A percentile compares a stretch with the other conserved stretches of the same genome.
Evolutionary conservation across 2,113 vertebrate species (phyloP).

Genomic region (Noctilio leporinus): DNA sequence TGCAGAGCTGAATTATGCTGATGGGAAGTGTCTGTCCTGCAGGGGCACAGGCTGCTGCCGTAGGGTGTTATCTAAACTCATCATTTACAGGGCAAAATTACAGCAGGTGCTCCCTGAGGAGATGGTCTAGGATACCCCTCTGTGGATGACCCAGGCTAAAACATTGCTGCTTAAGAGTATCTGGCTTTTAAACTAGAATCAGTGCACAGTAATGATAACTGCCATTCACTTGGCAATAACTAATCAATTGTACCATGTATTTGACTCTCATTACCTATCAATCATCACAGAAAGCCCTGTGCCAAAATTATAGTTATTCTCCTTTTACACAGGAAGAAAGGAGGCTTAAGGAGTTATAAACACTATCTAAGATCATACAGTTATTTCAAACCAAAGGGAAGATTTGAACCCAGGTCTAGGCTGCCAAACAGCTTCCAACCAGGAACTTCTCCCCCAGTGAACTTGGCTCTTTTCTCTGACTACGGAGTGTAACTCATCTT

Average conservation of each 20-base stretch:
- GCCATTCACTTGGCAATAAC: neutral
- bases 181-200: neutral
- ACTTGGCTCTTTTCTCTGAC: conserved; percentile 23
- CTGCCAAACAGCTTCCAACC: neutral
- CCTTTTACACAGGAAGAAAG: neutral
- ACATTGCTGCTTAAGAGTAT: neutral
- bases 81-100: neutral
- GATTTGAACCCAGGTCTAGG: neutral
- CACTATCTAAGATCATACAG: neutral
- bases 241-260: neutral
- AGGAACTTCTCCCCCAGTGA: neutral
- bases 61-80: neutral
- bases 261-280: neutral
- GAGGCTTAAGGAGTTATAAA: neutral
- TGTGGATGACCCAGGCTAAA: neutral
- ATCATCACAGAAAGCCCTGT: neutral
- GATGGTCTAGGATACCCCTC: neutral
- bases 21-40: neutral
- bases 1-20: neutral
- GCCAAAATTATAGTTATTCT: neutral
- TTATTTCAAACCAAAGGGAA: neutral
- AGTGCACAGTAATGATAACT: too few species aligned
- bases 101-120: neutral
- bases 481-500: neutral
- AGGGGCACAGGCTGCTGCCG: rapidly evolving